Evolutionary conservation across 2,888 invertebrate species (phyloP), one percentile per base, ranked within the genome.

Genomic region (Erebia ligea): DNA sequence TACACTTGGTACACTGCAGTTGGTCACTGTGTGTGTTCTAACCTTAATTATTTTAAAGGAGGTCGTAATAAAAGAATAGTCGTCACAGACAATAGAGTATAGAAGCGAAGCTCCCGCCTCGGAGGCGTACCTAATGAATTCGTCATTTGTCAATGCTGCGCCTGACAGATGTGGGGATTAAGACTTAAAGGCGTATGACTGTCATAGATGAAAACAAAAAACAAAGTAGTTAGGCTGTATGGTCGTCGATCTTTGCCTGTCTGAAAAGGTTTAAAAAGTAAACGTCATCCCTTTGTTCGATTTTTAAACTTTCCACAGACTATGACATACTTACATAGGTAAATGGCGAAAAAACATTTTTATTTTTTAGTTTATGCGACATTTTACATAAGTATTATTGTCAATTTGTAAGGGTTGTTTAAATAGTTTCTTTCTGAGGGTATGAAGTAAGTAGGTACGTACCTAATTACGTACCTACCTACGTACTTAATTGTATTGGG

Each of bases 61-160:
- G 82, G 76, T 76, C 74, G 78, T 82, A 84, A 84, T 83, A 82
- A 82, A 82, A 84, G 83, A 79, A 76, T 75, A 77, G 74, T 78
- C 79, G 79, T 78, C 45, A 73, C 73, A 75, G 66, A 84, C 83
- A 83, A 85, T 82, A 79, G 82, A 62, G 21, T 48, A 48, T 62
- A 62, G 62, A 62, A 75, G 70, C 80, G 78, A 79, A 79, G 80
- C 79, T 79, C 77, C 78, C 77, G 78, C 78, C 77, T 78, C 75
- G 76, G 74, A 73, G 73, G 76, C 77, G 79, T 84, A n/a, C n/a
- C n/a, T n/a, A 86, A 86, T 85, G 82, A 80, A 83, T 81, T 80
- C 80, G 79, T 86, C 81, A 82, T 84, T 84, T 85, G 84, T 84
- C 84, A 84, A 79, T 76, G 72, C 69, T 73, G 63, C 69, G 74